phyloP scores from a whole-genome alignment of 2,888 invertebrate species.

The Nephrotoma guestfalica region DNA sequence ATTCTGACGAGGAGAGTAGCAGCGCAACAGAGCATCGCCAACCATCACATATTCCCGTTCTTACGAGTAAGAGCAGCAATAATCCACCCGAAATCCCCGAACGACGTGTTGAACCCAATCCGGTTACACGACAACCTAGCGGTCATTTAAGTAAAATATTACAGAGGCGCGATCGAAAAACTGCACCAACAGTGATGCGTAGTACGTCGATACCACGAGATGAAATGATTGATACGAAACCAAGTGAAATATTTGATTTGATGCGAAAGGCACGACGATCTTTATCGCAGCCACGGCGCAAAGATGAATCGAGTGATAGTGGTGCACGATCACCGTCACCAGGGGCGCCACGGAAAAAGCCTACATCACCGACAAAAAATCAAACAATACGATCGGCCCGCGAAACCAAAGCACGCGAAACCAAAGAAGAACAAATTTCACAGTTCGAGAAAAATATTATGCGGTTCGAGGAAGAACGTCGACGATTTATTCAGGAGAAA shows the following conservation, averaged over 20 bases:
- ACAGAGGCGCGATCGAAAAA: constrained; percentile 25
- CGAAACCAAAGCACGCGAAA: constrained; percentile 5
- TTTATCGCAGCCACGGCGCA: constrained; percentile 28
- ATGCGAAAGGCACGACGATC: constrained; percentile 24
- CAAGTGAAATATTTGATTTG: constrained; percentile 11
- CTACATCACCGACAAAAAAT: constrained; percentile 1
- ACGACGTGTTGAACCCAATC: not conserved
- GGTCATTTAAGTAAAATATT: constrained; percentile 31
- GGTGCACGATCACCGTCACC: constrained; percentile 16
- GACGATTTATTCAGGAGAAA: constrained; percentile 32
- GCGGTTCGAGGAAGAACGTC: constrained; percentile 29
- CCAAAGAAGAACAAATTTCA: constrained; percentile 17
- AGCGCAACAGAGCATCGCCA: constrained; percentile 9
- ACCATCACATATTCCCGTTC: not conserved
- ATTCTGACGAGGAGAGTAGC: constrained; percentile 19
- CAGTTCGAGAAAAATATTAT: constrained; percentile 27
- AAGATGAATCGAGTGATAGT: constrained; percentile 28
- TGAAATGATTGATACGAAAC: constrained; percentile 17
- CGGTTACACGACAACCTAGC: constrained; percentile 6
- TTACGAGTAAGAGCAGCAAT: not conserved
- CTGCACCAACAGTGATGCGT: constrained; percentile 28
- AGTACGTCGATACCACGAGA: constrained; percentile 28
- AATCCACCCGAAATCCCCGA: not conserved
- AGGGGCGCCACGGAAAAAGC: not conserved
- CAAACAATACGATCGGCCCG: not conserved